Conservation (phyloP, 2,113 vertebrate genomes). For the Prinia subflava region DNA sequence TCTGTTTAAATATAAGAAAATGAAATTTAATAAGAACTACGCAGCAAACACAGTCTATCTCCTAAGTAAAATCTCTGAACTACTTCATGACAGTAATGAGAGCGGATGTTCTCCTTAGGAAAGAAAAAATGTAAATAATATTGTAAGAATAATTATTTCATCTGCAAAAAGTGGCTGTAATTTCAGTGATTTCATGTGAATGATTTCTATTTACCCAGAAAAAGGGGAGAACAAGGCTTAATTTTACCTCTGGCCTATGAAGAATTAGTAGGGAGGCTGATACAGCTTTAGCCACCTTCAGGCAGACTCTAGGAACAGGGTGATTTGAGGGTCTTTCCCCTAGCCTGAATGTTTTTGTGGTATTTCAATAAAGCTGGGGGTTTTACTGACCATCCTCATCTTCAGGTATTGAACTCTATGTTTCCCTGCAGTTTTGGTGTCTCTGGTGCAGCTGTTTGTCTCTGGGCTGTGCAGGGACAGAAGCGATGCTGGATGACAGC, state of each 20-base stretch:
- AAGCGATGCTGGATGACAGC: background rate
- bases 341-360: background rate
- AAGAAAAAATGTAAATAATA: background rate
- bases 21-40: background rate
- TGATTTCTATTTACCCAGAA: background rate
- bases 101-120: background rate
- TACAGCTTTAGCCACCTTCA: background rate
- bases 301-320: accelerated
- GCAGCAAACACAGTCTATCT: background rate
- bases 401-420: background rate
- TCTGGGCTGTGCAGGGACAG: background rate
- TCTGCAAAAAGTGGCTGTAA: background rate
- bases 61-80: background rate
- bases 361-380: background rate
- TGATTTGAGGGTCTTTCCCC: background rate
- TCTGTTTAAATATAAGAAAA: background rate
- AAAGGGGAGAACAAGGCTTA: background rate
- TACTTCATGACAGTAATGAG: background rate
- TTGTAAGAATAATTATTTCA: background rate
- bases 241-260: background rate
- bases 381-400: background rate
- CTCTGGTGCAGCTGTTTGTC: background rate
- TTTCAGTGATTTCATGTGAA: background rate
- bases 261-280: background rate
- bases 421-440: background rate